Evolutionary conservation across 2,113 vertebrate species (phyloP), one percentile per base, ranked within the genome.

Genomic region (Pteronura brasiliensis): DNA sequence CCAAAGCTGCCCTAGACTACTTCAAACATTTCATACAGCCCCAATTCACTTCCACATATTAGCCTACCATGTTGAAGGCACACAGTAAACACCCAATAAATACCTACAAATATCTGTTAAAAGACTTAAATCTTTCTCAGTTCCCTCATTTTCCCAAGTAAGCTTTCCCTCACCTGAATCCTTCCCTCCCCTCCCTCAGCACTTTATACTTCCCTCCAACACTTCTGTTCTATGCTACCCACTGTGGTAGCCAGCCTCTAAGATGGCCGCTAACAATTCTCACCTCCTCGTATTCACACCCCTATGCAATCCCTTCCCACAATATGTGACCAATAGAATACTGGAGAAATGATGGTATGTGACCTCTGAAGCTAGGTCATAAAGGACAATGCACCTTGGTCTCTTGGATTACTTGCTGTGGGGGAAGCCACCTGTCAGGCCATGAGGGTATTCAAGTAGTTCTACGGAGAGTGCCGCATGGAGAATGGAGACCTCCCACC

Each of bases 31-130:
- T 83, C 81, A 72, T 1, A 25, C 49, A 23, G 39, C 72, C 67
- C 72, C 93, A 85, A 85, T 86, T 93, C 82, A 87, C 14, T 71
- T 86, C 79, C 52, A 97, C 52, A 89, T 63, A 76, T 27, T 47
- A 83, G 25, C 29, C 63, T 74, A 79, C 39, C 59, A 88, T 12
- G 34, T n/a, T 29, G 17, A 91, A 69, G n/a, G 27, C 57, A 92
- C 59, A 80, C 14, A 72, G 21, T 63, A 86, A 76, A 39, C 34
- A 88, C 47, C 47, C 31, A 49, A 88, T 20, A 92, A 94, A 79
- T 59, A 80, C 31, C 67, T 21, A 17, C 18, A 0, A 21, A n/a
- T 36, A 69, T 69, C 67, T 69, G 67, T 36, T 69, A 36, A 69
- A 93, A 82, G 15, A 95, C 88, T 76, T 85, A 95, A 57, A 85